Conservation (phyloP, 1,140 invertebrate genomes). For the Drosophila sproati region DNA sequence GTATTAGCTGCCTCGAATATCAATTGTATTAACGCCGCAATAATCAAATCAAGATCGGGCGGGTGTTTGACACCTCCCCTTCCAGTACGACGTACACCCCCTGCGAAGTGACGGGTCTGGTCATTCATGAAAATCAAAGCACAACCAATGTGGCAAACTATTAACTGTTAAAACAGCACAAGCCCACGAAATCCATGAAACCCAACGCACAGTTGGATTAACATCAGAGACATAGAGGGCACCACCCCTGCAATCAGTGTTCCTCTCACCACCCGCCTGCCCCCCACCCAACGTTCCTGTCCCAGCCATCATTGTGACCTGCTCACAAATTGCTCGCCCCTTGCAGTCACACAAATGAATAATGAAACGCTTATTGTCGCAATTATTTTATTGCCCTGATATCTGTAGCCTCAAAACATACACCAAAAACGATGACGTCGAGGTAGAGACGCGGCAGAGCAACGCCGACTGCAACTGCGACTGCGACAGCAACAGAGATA, state of each 20-base stretch:
- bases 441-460: conserved; percentile 6
- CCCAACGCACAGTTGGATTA: conserved; percentile 72
- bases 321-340: conserved; percentile 78
- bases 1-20: conserved; percentile 59
- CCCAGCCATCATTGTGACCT: conserved; percentile 45
- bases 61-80: conserved; percentile 52
- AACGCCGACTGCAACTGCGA: conserved; percentile 27
- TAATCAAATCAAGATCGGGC: conserved; percentile 78
- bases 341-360: conserved; percentile 80
- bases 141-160: conserved; percentile 62
- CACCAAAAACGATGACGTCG: conserved; percentile 47
- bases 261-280: conserved; percentile 40
- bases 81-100: conserved; percentile 1
- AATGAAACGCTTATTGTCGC: conserved; percentile 82
- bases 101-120: not conserved
- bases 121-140: conserved; percentile 63
- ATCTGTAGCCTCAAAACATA: conserved; percentile 81
- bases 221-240: conserved; percentile 54
- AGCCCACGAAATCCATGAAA: conserved; percentile 60
- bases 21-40: conserved; percentile 77
- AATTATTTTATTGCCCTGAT: conserved; percentile 83
- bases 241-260: conserved; percentile 73
- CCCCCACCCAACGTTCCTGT: not conserved
- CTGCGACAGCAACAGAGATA: not conserved
- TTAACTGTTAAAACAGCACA: conserved; percentile 75